Conservation (phyloP, 2,888 invertebrate genomes). For the Dasysyrphus tricinctus region DNA sequence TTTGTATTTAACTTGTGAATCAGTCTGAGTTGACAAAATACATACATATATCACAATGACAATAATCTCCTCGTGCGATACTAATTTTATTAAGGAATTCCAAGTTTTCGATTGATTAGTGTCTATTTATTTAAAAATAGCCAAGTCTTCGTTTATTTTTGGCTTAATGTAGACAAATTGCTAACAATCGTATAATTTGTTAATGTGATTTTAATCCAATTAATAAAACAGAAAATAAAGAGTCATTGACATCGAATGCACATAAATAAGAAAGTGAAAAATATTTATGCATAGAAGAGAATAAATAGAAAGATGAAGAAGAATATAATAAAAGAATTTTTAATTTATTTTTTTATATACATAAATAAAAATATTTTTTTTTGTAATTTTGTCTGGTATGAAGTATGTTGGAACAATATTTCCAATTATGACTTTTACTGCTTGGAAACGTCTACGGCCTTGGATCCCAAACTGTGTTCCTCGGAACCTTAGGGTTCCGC, state of each 20-base stretch:
- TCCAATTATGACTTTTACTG: no score
- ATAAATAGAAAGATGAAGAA: not conserved
- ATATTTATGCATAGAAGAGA: constrained; percentile 4
- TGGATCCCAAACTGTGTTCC: no score
- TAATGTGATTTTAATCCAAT: constrained; percentile 70
- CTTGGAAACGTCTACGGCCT: no score
- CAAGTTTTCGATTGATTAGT: constrained; percentile 68
- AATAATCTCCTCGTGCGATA: constrained; percentile 24
- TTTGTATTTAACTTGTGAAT: constrained; percentile 1
- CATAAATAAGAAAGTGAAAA: constrained; percentile 45
- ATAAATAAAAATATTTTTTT: not conserved
- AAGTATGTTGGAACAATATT: not conserved
- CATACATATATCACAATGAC: constrained; percentile 34
- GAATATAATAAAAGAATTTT: not conserved
- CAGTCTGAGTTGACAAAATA: constrained; percentile 17
- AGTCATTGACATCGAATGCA: constrained; percentile 62
- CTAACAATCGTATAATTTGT: constrained; percentile 55
- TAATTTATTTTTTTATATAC: not conserved
- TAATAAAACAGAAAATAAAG: constrained; percentile 47
- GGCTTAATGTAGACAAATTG: constrained; percentile 41
- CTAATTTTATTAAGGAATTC: constrained; percentile 72
- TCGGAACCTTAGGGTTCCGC: no score
- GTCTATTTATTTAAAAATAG: constrained; percentile 75
- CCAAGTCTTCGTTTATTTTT: constrained; percentile 64
- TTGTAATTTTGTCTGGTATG: not conserved